These are phyloP conservation scores for Atractosteus spatula DNA, from an alignment of 2,113 vertebrate species.

Conservation along the genomic window DNA sequence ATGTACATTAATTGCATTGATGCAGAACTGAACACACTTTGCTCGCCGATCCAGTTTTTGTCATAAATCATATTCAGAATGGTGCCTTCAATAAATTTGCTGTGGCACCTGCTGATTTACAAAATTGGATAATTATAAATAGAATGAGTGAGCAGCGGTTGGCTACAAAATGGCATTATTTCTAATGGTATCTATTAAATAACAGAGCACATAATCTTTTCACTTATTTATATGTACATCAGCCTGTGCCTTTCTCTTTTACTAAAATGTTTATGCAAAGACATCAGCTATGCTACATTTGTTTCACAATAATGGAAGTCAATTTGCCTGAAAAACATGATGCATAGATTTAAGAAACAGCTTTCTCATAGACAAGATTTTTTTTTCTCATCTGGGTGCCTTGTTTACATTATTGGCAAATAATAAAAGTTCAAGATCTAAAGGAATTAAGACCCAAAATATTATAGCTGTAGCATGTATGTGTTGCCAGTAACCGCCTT, in stretches of 20 bases:
- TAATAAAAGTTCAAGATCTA: constrained; percentile 29
- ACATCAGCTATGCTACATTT: constrained; percentile 36
- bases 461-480: constrained; percentile 37
- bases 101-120: constrained; percentile 41
- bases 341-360: constrained; percentile 23
- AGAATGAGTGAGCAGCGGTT: constrained; percentile 37
- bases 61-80: constrained; percentile 32
- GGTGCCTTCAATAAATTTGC: constrained; percentile 26
- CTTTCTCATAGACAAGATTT: constrained; percentile 15
- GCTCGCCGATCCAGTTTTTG: constrained; percentile 13
- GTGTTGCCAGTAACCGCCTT: constrained; percentile 25
- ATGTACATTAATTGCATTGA: constrained; percentile 11
- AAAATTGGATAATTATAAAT: constrained; percentile 42
- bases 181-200: constrained; percentile 44
- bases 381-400: constrained; percentile 40
- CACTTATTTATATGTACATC: constrained; percentile 31
- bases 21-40: constrained; percentile 14
- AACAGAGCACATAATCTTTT: constrained; percentile 35
- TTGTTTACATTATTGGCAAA: constrained; percentile 41
- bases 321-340: constrained; percentile 43
- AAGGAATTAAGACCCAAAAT: constrained; percentile 24
- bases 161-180: constrained; percentile 36
- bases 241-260: constrained; percentile 28
- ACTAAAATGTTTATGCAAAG: constrained; percentile 30
- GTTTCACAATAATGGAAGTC: constrained; percentile 48